Conservation (phyloP, 1,140 invertebrate species). For the Drosophila carrolli region DNA sequence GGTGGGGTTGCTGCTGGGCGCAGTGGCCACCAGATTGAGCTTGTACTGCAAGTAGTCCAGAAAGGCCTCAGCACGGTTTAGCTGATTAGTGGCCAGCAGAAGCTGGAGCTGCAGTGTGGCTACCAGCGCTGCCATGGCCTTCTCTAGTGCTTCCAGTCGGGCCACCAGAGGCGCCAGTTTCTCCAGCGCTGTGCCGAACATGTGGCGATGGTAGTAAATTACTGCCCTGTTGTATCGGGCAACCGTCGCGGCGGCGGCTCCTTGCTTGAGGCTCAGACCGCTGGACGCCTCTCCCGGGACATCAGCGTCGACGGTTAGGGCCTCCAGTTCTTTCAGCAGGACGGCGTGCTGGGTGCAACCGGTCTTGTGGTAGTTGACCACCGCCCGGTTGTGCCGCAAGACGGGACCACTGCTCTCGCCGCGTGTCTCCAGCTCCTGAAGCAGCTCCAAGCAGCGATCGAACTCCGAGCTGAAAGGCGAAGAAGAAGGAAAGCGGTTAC, state of each 20-base stretch:
- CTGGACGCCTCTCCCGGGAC: slow-evolving; percentile 6
- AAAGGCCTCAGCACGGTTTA: slow-evolving; percentile 74
- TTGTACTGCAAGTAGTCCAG: slow-evolving; percentile 74
- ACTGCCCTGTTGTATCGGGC: slow-evolving; percentile 93
- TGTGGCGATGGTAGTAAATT: slow-evolving; percentile 91
- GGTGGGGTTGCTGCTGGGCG: slow-evolving; percentile 72
- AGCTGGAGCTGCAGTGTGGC: slow-evolving; percentile 85
- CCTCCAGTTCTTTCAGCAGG: slow-evolving; percentile 87
- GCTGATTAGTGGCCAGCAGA: slow-evolving; percentile 75
- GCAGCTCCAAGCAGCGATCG: slow-evolving; percentile 86
- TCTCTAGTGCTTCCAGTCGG: slow-evolving; percentile 91
- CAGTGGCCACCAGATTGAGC: slow-evolving; percentile 59
- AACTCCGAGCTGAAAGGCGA: slow-evolving; percentile 84
- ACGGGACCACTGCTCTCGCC: slow-evolving; percentile 88
- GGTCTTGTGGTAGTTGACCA: slow-evolving; percentile 90
- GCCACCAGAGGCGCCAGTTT: slow-evolving; percentile 91
- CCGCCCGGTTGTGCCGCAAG: slow-evolving; percentile 90
- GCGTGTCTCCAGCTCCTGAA: slow-evolving; percentile 87
- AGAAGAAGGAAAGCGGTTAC: not conserved
- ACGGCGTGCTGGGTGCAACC: slow-evolving; percentile 90
- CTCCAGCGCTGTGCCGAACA: slow-evolving; percentile 90
- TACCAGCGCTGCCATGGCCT: slow-evolving; percentile 85
- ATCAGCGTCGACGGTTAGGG: slow-evolving; percentile 43
- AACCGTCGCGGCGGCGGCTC: slow-evolving; percentile 81
- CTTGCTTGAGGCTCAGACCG: slow-evolving; percentile 53